These are phyloP conservation scores for Myotis davidii DNA, from an alignment of 2,113 vertebrate species.

Conservation along the genomic window DNA sequence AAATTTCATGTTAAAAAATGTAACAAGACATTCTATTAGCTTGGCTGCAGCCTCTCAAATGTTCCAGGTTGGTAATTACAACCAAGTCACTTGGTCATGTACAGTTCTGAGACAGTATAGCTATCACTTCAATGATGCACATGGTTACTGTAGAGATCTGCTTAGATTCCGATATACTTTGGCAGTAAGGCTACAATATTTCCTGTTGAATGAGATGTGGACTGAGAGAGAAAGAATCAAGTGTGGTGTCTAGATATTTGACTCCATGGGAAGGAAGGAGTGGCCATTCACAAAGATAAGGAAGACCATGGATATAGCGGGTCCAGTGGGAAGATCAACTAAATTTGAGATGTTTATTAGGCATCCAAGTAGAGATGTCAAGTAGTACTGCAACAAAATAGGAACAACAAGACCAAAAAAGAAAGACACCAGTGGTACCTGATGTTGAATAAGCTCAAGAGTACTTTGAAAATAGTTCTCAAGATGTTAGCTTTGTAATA, in stretches of 20 bases:
- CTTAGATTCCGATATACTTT: neutral
- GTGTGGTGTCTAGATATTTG: neutral
- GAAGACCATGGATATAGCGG: neutral
- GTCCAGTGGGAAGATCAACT: neutral
- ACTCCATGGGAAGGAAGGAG: neutral
- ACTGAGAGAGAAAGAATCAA: neutral
- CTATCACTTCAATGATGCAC: neutral
- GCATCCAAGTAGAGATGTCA: neutral
- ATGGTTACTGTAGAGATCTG: neutral
- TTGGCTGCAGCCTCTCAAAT: neutral
- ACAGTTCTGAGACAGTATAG: neutral
- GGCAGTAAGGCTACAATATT: neutral
- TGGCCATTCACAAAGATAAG: neutral
- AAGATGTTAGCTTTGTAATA: neutral
- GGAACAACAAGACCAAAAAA: slow-evolving; percentile 1
- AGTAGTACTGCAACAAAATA: neutral
- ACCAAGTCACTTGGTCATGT: neutral
- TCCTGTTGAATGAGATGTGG: neutral
- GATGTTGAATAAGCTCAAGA: neutral
- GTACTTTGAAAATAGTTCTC: slow-evolving; percentile 43
- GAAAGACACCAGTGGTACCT: neutral
- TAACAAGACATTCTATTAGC: neutral
- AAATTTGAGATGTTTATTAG: neutral
- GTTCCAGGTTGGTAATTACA: neutral
- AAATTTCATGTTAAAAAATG: slow-evolving; percentile 14